Evolutionary conservation across 2,888 invertebrate genomes (phyloP), one percentile per base, ranked within the genome.

Genomic region (Deilephila porcellus): DNA sequence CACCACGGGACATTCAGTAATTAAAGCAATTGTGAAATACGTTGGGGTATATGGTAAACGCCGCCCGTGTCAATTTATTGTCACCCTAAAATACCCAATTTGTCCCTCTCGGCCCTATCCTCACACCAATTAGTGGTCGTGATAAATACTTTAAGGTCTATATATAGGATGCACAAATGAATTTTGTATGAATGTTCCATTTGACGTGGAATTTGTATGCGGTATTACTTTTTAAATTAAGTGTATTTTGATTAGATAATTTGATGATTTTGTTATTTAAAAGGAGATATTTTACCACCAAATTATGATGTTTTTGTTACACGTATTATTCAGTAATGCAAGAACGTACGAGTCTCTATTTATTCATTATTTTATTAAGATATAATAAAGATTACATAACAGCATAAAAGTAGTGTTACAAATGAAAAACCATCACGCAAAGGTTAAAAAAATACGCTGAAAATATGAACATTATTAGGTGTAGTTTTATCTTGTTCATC

Each of bases 1-100:
- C 86, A 87, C 84, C 85, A 83, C 86, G 84, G 83, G 86, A 85
- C 84, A 85, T 84, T 84, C 81, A 83, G 89, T 88, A 92, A 92
- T 93, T 92, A 91, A 91, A 91, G 86, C 91, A 88, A 92, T 93
- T 91, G 90, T 90, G 87, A 91, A 92, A 90, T 91, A 90, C 89
- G 90, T 87, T 80, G 84, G 85, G 86, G 83, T 84, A 89, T 90
- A 93, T 92, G 93, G 90, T 92, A 92, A 92, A 87, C 87, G 86
- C 81, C 86, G 86, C 86, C 91, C 88, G 90, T 91, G 91, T 93
- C 90, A 92, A 93, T 93, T 93, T 93, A 93, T 93, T 91, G 93
- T 93, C 91, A 85, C 91, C 90, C 90, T 91, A 90, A 90, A 92
- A 91, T 90, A 90, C 87, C 86, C 90, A 89, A 92, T 92, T 92